These are phyloP conservation scores for Willowsia nigromaculata DNA, from an alignment of 2,888 invertebrate species.

Conservation along the genomic window DNA sequence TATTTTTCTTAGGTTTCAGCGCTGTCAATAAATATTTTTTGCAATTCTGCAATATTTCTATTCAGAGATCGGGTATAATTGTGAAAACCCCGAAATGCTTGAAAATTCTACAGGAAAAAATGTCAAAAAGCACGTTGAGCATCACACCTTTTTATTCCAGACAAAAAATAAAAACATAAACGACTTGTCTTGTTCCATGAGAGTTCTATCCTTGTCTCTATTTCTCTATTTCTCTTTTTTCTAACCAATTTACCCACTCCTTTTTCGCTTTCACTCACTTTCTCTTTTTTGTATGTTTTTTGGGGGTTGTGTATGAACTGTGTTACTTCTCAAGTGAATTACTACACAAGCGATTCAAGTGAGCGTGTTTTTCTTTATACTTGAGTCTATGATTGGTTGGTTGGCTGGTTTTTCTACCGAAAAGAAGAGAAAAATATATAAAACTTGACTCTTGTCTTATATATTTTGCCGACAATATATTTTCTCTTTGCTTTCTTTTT, in stretches of 20 bases:
- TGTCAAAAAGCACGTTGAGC: neutral
- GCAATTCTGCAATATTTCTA: neutral
- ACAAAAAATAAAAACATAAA: neutral
- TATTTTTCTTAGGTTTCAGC: too few species aligned
- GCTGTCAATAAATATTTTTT: too few species aligned
- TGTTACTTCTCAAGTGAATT: constrained; percentile 65
- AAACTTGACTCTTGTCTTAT: constrained; percentile 56
- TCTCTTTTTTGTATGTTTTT: constrained; percentile 21
- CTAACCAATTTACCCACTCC: neutral
- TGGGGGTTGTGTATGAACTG: neutral
- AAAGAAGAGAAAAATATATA: constrained; percentile 42
- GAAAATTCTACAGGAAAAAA: too few species aligned
- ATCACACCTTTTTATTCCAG: neutral
- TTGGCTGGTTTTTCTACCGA: constrained; percentile 44
- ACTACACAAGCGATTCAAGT: neutral
- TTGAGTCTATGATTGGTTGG: neutral
- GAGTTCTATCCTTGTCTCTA: too few species aligned
- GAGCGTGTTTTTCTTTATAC: too few species aligned
- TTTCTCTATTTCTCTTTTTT: neutral
- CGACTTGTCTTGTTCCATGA: neutral
- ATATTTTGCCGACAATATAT: neutral
- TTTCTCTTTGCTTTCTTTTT: neutral
- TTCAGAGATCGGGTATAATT: neutral
- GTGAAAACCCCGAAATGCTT: too few species aligned
- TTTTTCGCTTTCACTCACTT: neutral